Evolutionary conservation across 2,888 invertebrate species (phyloP).

Genomic region (Mythimna vitellina): DNA sequence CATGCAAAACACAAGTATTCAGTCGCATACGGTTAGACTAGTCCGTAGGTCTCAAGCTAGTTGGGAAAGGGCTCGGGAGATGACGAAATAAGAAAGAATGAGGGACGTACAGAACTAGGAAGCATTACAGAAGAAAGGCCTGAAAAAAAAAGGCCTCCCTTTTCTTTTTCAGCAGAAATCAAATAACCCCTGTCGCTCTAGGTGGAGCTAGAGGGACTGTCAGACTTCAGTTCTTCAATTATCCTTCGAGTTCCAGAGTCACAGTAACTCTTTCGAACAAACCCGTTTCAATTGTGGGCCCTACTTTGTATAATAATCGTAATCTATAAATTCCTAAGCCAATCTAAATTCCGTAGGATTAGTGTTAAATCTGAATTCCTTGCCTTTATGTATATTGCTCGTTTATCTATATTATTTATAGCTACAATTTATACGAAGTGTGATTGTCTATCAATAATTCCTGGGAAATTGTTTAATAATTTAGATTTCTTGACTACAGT

Average conservation of each 20-base stretch:
- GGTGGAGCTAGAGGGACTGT: too few species aligned
- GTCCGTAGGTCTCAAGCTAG: too few species aligned
- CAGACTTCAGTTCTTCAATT: too few species aligned
- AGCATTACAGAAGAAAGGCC: neutral
- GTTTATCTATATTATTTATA: constrained; percentile 42
- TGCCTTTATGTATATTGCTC: constrained; percentile 33
- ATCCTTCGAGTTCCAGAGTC: too few species aligned
- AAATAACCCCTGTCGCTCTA: too few species aligned
- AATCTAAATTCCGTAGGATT: constrained; percentile 35
- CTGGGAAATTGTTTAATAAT: constrained; percentile 28
- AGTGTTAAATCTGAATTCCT: constrained; percentile 45
- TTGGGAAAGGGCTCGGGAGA: too few species aligned
- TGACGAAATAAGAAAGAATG: too few species aligned
- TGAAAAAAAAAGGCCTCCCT: too few species aligned
- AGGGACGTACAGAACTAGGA: neutral
- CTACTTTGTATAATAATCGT: neutral
- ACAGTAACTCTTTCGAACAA: too few species aligned
- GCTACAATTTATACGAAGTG: constrained; percentile 14
- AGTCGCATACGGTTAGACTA: too few species aligned
- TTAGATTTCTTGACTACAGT: constrained; percentile 22
- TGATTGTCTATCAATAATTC: constrained; percentile 40
- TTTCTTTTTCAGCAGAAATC: too few species aligned
- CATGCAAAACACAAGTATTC: too few species aligned
- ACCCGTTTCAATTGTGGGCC: neutral
- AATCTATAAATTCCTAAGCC: constrained; percentile 39